phyloP scores from a whole-genome alignment of 1,140 invertebrate species.

The Temnothorax nylanderi region DNA sequence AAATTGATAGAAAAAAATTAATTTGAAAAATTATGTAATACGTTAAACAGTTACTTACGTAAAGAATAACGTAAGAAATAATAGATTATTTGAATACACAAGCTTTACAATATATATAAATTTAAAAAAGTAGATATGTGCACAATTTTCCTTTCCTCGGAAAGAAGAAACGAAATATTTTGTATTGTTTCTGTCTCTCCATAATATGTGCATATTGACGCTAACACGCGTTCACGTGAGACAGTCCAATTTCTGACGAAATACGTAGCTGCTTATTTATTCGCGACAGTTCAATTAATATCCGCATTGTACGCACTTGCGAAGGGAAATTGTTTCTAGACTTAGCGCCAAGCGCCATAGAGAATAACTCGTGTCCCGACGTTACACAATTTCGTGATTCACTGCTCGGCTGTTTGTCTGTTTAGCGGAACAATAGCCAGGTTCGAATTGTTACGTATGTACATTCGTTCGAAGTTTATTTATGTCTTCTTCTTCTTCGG shows the following conservation, averaged over 20 bases:
- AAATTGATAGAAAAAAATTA: too few relatives aligned
- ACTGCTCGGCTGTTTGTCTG: conserved; percentile 10
- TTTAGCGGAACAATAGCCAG: conserved; percentile 39
- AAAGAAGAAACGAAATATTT: neutral
- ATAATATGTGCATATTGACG: neutral
- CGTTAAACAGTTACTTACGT: neutral
- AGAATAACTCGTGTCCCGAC: neutral
- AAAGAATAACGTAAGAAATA: neutral
- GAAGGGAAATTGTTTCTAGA: neutral
- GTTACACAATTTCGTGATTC: conserved; percentile 49
- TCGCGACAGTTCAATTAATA: conserved; percentile 2
- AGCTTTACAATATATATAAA: neutral
- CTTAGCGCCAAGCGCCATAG: neutral
- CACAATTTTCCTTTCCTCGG: neutral
- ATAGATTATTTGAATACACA: neutral
- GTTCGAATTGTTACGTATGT: conserved; percentile 29
- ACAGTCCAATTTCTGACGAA: neutral
- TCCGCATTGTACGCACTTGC: neutral
- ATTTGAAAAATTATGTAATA: neutral
- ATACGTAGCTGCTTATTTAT: neutral
- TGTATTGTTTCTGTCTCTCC: neutral
- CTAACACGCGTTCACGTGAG: neutral
- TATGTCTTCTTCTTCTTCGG: conserved; percentile 52
- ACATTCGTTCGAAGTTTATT: conserved; percentile 32
- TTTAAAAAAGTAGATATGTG: neutral